These are phyloP conservation scores for Thereva unica DNA, from an alignment of 2,888 invertebrate species.

Conservation along the genomic window DNA sequence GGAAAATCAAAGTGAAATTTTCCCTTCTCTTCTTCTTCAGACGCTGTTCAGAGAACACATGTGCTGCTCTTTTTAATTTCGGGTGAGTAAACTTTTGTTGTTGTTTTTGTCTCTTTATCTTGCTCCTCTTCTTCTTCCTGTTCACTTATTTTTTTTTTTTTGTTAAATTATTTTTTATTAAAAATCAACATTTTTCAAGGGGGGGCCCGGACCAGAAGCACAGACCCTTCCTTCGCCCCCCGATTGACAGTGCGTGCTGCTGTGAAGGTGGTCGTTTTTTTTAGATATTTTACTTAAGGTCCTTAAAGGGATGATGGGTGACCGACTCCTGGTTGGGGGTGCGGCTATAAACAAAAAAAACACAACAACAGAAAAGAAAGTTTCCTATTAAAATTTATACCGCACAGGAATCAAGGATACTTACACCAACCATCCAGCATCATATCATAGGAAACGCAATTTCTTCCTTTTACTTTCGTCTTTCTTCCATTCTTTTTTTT, in stretches of 20 bases:
- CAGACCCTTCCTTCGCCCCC: no score
- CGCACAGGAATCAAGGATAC: conserved; percentile 13
- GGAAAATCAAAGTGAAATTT: conserved; percentile 31
- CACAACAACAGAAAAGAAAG: conserved; percentile 9
- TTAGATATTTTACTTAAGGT: no score
- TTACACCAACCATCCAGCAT: neutral
- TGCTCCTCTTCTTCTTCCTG: conserved; percentile 29
- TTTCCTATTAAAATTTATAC: conserved; percentile 32
- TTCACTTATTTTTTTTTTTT: neutral
- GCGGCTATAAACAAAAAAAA: no score
- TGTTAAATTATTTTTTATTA: conserved; percentile 16
- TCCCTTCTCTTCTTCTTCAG: conserved; percentile 9
- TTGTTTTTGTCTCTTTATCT: conserved; percentile 35
- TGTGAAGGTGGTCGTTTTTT: conserved; percentile 7
- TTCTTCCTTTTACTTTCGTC: no score
- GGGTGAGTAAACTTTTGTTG: conserved; percentile 37
- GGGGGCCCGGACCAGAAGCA: conserved; percentile 8
- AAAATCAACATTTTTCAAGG: conserved; percentile 22
- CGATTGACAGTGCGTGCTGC: no score
- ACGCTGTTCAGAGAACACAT: conserved; percentile 35
- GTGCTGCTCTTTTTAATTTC: conserved; percentile 36
- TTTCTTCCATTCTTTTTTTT: no score
- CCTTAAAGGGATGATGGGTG: no score
- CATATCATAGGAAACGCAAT: no score
- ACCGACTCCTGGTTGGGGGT: no score